Conservation (phyloP, 2,113 vertebrate genomes). For the Rhea pennata region DNA sequence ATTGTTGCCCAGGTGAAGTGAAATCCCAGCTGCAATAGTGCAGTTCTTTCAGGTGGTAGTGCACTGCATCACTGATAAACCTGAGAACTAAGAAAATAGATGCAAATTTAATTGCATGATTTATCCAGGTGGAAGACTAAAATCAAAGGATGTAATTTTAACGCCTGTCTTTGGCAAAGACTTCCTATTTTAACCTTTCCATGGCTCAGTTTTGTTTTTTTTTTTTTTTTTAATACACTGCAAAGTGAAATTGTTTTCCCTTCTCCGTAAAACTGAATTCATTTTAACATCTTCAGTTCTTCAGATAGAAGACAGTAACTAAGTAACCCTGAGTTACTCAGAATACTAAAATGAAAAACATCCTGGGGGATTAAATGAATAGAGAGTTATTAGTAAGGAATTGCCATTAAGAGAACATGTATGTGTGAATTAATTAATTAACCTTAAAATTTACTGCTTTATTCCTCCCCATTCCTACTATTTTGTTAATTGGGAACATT, state of each 20-base stretch:
- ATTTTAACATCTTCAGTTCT: not conserved
- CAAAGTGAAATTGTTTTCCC: not conserved
- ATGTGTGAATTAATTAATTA: not conserved
- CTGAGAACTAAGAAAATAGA: constrained; percentile 34
- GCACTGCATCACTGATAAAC: constrained; percentile 35
- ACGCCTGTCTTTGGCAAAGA: not conserved
- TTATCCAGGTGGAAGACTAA: constrained; percentile 3
- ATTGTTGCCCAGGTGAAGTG: constrained; percentile 55
- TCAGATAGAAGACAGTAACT: not conserved
- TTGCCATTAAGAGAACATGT: not conserved
- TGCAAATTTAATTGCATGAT: constrained; percentile 51
- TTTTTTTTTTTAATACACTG: not conserved
- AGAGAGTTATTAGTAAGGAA: not conserved
- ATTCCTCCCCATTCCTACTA: not conserved
- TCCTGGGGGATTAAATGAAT: not conserved
- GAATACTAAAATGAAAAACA: not conserved
- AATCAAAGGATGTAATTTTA: constrained; percentile 39
- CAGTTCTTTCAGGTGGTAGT: constrained; percentile 39
- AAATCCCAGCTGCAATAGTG: constrained; percentile 45
- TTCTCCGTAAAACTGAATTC: not conserved
- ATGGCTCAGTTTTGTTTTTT: not conserved
- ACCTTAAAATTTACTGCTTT: not conserved
- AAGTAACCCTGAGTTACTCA: not conserved
- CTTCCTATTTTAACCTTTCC: not conserved
- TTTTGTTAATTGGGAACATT: not conserved